Conservation (phyloP, 2,797 vertebrate genomes). For the Silurus aristotelis region DNA sequence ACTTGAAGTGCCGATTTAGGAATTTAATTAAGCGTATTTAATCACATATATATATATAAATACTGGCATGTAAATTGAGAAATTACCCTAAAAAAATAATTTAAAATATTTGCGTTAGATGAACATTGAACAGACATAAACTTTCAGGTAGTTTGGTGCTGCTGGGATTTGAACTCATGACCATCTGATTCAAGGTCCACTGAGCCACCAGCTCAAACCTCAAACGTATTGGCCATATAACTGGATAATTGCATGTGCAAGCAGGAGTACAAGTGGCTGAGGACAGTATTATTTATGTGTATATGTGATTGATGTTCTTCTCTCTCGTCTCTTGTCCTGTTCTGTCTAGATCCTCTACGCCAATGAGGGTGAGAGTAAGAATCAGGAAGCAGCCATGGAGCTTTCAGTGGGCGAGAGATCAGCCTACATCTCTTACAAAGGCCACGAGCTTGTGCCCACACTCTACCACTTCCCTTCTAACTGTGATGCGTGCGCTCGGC, state of each 20-base stretch:
- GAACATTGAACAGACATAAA: too few relatives aligned
- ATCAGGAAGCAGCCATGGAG: slow-evolving; percentile 84
- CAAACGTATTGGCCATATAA: too few relatives aligned
- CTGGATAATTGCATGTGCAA: neutral
- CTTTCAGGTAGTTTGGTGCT: too few relatives aligned
- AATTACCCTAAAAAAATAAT: too few relatives aligned
- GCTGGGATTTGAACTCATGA: too few relatives aligned
- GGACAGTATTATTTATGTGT: neutral
- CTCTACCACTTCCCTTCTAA: slow-evolving; percentile 97
- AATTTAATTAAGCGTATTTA: too few relatives aligned
- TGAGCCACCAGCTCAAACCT: too few relatives aligned
- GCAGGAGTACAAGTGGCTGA: neutral
- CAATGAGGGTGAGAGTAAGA: slow-evolving; percentile 95
- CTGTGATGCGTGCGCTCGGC: slow-evolving; percentile 92
- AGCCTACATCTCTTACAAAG: slow-evolving; percentile 91
- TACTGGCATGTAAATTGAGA: too few relatives aligned
- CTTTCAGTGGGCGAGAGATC: slow-evolving; percentile 80
- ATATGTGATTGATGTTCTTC: neutral
- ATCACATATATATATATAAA: too few relatives aligned
- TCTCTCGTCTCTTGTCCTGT: neutral
- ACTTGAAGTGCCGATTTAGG: too few relatives aligned
- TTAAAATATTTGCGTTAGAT: too few relatives aligned
- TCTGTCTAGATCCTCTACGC: slow-evolving; percentile 87
- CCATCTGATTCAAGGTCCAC: too few relatives aligned
- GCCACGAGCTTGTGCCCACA: slow-evolving; percentile 94